Percentiles rank a stretch among this genome's conserved stretches.
Conservation (phyloP, 2,888 invertebrate genomes). For the Calameuta idolon region DNA sequence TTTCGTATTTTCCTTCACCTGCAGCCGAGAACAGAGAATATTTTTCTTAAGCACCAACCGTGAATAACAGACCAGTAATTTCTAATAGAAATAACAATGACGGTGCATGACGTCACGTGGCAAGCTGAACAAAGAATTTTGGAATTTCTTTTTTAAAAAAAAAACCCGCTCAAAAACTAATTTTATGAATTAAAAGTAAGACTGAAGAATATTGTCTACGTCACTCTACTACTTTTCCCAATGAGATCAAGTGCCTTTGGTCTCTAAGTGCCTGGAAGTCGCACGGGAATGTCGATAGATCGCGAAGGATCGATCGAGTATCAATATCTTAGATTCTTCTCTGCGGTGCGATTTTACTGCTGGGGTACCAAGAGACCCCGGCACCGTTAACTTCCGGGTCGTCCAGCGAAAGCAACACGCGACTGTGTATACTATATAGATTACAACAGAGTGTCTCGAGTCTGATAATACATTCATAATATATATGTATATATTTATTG, state of each 20-base stretch:
- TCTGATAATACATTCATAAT: not conserved
- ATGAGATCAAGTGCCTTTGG: not conserved
- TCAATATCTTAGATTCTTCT: not conserved
- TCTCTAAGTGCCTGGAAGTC: not conserved
- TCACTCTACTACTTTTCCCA: too few relatives aligned
- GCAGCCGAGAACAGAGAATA: conserved; percentile 15
- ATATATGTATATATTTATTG: not conserved
- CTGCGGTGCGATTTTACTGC: not conserved
- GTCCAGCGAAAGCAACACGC: not conserved
- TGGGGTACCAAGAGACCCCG: not conserved
- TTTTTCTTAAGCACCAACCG: not conserved
- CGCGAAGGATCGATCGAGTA: not conserved
- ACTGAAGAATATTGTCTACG: too few relatives aligned
- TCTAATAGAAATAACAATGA: not conserved
- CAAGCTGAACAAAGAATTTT: not conserved
- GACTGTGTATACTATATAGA: not conserved
- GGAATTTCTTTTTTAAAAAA: not conserved
- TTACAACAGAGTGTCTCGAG: not conserved
- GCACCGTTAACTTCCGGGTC: not conserved
- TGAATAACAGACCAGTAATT: not conserved
- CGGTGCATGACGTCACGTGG: not conserved
- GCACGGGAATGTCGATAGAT: not conserved
- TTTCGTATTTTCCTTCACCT: conserved; percentile 43
- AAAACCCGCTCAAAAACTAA: not conserved
- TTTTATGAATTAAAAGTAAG: too few relatives aligned